Base-by-base conservation (phyloP, 2,888 invertebrate species). In the Ornithoptera alexandrae region DNA sequence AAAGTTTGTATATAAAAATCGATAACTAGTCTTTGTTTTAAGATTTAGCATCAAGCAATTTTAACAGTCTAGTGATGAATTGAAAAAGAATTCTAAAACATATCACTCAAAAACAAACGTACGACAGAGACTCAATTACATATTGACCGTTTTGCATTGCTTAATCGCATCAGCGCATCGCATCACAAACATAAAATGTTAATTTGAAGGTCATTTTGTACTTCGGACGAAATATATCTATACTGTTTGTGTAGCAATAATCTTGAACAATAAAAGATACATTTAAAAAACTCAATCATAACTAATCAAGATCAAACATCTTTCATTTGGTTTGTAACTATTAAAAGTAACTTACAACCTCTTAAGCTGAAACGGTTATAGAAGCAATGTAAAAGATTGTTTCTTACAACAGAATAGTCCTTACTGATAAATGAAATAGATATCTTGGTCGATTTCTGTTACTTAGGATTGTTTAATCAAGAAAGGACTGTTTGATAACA, bases 151-250 rank as follows among this genome's bases (percentile, higher is more conserved):
- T 59, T 59, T 36, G 36, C 17, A 39, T 68, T 68, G 59, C 68
- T 36, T 53, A 59, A 68, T 24, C 67, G 46, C 62, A 22, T 67
- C 57, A 57, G 53, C 58, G 46, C 58, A 63, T 68, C 68, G n/a
- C 30, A 46, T 22, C 50, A 57, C 46, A 68, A 58, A 20, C 56
- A 42, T 22, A 42, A 56, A 67, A 62, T 63, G 57, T 30, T 53
- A 58, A 62, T 46, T n/a, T 46, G 50, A 66, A 59, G 60, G 66
- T 60, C 46, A 30, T 66, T 53, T 53, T 53, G 53, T n/a, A 53
- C n/a, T n/a, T 53, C 53, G 53, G 1, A n/a, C n/a, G 53, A n/a
- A n/a, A 18, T 4, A 53, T 53, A n/a, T n/a, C 53, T 53, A 53
- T n/a, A n/a, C 18, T 53, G 1, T n/a, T n/a, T 8, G 18, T 53